Evolutionary conservation across 2,888 invertebrate species (phyloP).

Genomic region (Chalcosyrphus nemorum): DNA sequence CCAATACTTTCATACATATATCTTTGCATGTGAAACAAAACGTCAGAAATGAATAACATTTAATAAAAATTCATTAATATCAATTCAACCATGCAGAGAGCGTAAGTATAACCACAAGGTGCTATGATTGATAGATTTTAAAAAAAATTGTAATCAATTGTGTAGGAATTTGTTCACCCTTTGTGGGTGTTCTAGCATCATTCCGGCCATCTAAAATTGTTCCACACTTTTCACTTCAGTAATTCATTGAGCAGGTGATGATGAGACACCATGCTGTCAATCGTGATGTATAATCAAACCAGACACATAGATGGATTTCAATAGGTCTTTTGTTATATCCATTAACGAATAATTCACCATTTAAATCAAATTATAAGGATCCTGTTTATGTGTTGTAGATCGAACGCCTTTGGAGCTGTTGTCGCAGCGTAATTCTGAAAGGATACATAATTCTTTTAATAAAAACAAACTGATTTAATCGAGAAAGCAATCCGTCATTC

Average conservation of each 20-base stretch:
- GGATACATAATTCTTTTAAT: conserved; percentile 25
- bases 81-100: conserved; percentile 16
- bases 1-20: background rate
- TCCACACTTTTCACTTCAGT: conserved; percentile 1
- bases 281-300: conserved; percentile 22
- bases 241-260: conserved; percentile 25
- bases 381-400: background rate
- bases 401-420: background rate
- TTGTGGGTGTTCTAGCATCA: conserved; percentile 31
- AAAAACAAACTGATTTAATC: conserved; percentile 50
- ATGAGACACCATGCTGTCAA: conserved; percentile 34
- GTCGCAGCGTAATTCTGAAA: background rate
- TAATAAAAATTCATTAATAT: conserved; percentile 4
- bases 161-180: conserved; percentile 34
- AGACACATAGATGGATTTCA: background rate
- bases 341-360: conserved; percentile 41
- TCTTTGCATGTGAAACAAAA: background rate
- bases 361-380: conserved; percentile 44
- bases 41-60: background rate
- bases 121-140: conserved; percentile 37
- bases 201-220: background rate
- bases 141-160: conserved; percentile 36
- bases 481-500: conserved; percentile 57
- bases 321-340: conserved; percentile 12
- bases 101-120: background rate